Evolutionary conservation across 2,113 vertebrate genomes (phyloP).

Genomic region (Colaptes auratus): DNA sequence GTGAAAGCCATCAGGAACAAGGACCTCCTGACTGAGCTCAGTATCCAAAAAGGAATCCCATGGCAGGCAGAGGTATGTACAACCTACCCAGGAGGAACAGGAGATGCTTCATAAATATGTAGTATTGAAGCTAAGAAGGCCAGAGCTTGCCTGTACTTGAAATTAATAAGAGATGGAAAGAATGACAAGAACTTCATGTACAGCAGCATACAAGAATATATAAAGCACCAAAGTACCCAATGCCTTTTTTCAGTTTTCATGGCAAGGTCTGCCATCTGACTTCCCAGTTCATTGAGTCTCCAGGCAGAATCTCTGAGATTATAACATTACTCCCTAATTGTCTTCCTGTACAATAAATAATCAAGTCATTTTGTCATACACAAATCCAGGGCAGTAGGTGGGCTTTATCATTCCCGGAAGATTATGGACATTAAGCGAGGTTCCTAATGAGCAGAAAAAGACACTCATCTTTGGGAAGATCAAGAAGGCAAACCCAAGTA

Average conservation of each 20-base stretch:
- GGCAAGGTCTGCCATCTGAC: not conserved
- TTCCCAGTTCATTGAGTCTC: not conserved
- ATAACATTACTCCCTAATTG: no score
- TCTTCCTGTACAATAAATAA: no score
- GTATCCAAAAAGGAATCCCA: not conserved
- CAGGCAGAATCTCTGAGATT: not conserved
- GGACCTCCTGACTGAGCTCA: accelerated
- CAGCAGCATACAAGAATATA: not conserved
- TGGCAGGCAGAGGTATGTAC: not conserved
- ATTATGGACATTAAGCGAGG: not conserved
- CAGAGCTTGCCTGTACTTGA: not conserved
- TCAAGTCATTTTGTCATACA: not conserved
- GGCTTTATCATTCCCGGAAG: not conserved
- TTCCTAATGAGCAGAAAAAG: not conserved
- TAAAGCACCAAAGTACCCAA: not conserved
- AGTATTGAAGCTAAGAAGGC: not conserved
- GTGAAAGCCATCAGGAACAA: not conserved
- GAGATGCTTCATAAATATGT: not conserved
- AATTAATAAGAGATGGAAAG: not conserved
- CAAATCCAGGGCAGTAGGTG: not conserved
- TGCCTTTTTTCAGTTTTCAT: not conserved
- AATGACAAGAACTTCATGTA: not conserved
- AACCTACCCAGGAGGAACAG: not conserved
- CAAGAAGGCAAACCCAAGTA: not conserved
- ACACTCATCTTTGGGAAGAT: not conserved